Evolutionary conservation across 2,888 invertebrate genomes (phyloP).

Genomic region (Trissolcus brochymenae): DNA sequence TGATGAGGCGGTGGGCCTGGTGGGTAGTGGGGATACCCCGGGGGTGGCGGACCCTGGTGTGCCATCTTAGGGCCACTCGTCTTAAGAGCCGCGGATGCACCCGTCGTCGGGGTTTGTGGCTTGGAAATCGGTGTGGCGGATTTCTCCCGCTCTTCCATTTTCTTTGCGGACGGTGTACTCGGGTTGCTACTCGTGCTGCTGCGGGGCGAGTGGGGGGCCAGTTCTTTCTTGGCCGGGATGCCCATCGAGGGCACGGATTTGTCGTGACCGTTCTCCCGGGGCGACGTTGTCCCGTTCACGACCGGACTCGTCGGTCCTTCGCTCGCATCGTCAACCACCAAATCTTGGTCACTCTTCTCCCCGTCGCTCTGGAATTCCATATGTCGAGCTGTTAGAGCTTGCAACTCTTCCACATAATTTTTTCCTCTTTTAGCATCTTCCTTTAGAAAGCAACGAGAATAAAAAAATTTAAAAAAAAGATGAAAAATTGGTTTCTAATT

Average conservation of each 20-base stretch:
- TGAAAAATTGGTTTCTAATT: slow-evolving; percentile 29
- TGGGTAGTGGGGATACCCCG: slow-evolving; percentile 74
- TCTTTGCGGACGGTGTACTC: slow-evolving; percentile 91
- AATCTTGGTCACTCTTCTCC: slow-evolving; percentile 92
- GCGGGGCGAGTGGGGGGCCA: slow-evolving; percentile 73
- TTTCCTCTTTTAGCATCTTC: slow-evolving; percentile 56
- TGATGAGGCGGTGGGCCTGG: slow-evolving; percentile 80
- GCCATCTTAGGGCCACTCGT: slow-evolving; percentile 71
- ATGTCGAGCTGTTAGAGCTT: slow-evolving; percentile 53
- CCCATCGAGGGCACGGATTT: slow-evolving; percentile 80
- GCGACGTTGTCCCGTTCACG: slow-evolving; percentile 90
- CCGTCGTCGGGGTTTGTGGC: slow-evolving; percentile 89
- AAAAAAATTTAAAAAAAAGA: slow-evolving; percentile 43
- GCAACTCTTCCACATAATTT: slow-evolving; percentile 55
- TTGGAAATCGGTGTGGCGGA: slow-evolving; percentile 94
- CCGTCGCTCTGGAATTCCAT: slow-evolving; percentile 82
- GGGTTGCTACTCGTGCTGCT: slow-evolving; percentile 93
- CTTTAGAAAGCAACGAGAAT: slow-evolving; percentile 46
- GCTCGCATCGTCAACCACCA: slow-evolving; percentile 96
- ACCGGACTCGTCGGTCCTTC: slow-evolving; percentile 91
- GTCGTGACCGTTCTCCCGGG: slow-evolving; percentile 90
- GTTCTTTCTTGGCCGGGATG: slow-evolving; percentile 82
- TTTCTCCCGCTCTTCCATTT: slow-evolving; percentile 87
- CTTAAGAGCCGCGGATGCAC: slow-evolving; percentile 70
- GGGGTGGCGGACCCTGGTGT: slow-evolving; percentile 70